These are phyloP conservation scores for Microcebus ravelobensis DNA, from an alignment of 2,113 vertebrate genomes.

Conservation along the genomic window DNA sequence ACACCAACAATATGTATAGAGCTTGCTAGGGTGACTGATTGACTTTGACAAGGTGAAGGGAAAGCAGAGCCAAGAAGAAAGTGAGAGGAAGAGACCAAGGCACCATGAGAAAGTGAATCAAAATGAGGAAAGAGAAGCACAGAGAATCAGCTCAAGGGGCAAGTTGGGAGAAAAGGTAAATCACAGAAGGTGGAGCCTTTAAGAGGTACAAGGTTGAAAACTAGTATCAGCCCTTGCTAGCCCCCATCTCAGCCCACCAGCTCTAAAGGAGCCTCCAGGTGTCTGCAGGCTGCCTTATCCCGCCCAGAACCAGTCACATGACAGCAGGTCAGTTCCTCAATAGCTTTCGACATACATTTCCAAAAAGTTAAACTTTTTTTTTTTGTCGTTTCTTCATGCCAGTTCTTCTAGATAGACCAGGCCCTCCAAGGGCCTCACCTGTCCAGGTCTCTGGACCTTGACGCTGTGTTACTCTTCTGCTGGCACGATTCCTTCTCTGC, in stretches of 20 bases:
- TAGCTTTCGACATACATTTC: background rate
- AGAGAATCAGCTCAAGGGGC: background rate
- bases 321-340: background rate
- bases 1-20: fast-evolving
- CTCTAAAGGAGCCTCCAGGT: background rate
- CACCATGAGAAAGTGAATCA: background rate
- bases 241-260: background rate
- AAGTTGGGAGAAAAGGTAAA: background rate
- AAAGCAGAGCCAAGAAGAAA: background rate
- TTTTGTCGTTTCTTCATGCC: background rate
- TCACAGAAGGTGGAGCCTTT: background rate
- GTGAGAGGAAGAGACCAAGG: background rate
- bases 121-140: background rate
- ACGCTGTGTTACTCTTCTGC: background rate
- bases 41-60: background rate
- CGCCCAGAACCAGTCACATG: background rate
- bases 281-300: background rate
- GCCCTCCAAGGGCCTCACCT: background rate
- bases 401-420: background rate
- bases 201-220: background rate
- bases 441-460: background rate
- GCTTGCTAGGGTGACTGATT: background rate
- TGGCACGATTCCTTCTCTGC: background rate
- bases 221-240: background rate
- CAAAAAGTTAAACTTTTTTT: background rate